A percentile compares a stretch with the other conserved stretches of the same genome.
phyloP scores from a whole-genome alignment of 2,797 vertebrate genomes.

The Smutsia gigantea region DNA sequence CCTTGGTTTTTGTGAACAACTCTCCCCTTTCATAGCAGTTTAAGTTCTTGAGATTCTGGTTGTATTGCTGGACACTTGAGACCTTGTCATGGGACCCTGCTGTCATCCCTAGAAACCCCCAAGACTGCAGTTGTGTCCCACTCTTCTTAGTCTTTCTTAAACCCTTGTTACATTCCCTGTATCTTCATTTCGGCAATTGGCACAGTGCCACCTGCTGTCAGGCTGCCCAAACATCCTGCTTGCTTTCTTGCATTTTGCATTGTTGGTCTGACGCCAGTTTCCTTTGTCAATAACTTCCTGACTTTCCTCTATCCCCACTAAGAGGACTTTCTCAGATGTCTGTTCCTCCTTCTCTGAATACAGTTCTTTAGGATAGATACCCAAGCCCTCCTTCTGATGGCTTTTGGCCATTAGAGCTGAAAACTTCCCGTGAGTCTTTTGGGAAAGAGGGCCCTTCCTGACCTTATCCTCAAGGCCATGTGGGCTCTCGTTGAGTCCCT shows the following conservation, averaged over 20 bases:
- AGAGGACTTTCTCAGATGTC: not conserved
- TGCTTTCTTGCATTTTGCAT: not conserved
- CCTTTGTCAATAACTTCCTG: slow-evolving; percentile 14
- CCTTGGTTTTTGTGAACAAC: not conserved
- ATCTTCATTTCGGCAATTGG: not conserved
- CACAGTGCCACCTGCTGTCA: not conserved
- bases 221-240: not conserved
- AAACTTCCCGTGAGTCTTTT: not conserved
- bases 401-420: not conserved
- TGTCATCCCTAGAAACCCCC: not conserved
- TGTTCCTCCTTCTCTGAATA: not conserved
- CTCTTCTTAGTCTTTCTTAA: not conserved
- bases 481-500: not conserved
- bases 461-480: not conserved
- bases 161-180: not conserved
- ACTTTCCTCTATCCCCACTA: not conserved
- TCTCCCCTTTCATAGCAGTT: not conserved
- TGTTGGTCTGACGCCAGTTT: not conserved
- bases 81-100: not conserved
- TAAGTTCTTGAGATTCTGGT: not conserved
- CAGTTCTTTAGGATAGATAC: not conserved
- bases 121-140: not conserved
- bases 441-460: not conserved
- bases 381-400: not conserved
- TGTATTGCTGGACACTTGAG: not conserved